Evolutionary conservation across 2,888 invertebrate genomes (phyloP).

Genomic region (Hoplodrina blanda): DNA sequence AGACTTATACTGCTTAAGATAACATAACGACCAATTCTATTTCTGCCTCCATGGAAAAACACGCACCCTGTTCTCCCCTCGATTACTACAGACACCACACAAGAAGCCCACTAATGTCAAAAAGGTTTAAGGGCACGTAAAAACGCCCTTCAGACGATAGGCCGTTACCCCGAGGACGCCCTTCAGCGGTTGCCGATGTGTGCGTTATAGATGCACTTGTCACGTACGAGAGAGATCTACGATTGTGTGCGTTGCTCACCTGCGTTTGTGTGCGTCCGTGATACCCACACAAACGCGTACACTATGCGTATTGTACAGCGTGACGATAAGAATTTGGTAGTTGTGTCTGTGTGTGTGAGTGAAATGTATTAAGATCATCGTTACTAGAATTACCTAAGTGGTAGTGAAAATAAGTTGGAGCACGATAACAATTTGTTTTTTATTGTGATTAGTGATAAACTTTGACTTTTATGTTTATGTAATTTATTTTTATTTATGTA

Average conservation of each 20-base stretch:
- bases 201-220: constrained; percentile 56
- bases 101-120: constrained; percentile 47
- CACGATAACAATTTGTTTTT: constrained; percentile 8
- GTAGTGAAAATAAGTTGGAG: constrained; percentile 17
- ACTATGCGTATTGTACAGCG: constrained; percentile 24
- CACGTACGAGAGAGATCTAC: neutral
- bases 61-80: constrained; percentile 6
- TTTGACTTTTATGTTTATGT: constrained; percentile 15
- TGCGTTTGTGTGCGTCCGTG: constrained; percentile 20
- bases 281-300: constrained; percentile 15
- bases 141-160: constrained; percentile 71
- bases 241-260: constrained; percentile 19
- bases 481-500: neutral
- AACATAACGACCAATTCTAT: neutral
- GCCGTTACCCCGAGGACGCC: constrained; percentile 65
- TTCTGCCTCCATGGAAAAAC: neutral
- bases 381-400: constrained; percentile 48
- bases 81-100: constrained; percentile 19
- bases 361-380: constrained; percentile 36
- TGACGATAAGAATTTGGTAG: constrained; percentile 29
- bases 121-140: constrained; percentile 63
- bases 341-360: constrained; percentile 33
- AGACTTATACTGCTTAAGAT: neutral
- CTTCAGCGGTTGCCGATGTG: constrained; percentile 50
- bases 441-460: constrained; percentile 32